Conservation (phyloP, 2,888 invertebrate genomes). For the Xestoiulus laeticollis region DNA sequence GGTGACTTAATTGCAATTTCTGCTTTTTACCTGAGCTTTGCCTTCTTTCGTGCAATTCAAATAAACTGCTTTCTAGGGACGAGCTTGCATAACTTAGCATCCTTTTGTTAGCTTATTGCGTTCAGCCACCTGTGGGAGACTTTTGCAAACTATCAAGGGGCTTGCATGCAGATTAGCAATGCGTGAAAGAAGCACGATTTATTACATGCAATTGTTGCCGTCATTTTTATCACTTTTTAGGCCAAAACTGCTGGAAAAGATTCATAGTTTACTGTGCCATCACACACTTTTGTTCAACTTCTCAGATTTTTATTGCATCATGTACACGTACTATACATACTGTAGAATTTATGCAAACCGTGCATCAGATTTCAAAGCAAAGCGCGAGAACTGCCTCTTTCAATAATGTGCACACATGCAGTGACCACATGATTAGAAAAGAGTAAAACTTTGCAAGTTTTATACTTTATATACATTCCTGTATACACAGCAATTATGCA, state of each 20-base stretch:
- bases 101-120: conserved; percentile 4
- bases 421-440: too few relatives aligned
- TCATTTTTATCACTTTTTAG: conserved; percentile 14
- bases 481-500: too few relatives aligned
- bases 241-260: not conserved
- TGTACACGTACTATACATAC: not conserved
- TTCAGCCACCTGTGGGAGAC: conserved; percentile 28
- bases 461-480: too few relatives aligned
- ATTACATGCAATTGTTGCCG: conserved; percentile 6
- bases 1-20: conserved; percentile 25
- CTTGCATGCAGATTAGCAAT: conserved; percentile 21
- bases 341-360: not conserved
- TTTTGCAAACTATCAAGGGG: conserved; percentile 29
- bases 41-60: conserved; percentile 33
- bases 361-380: not conserved
- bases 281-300: not conserved
- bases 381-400: too few relatives aligned
- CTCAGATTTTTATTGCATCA: not conserved
- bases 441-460: too few relatives aligned
- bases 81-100: conserved; percentile 21
- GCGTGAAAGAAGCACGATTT: conserved; percentile 22
- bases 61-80: conserved; percentile 34
- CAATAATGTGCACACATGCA: too few relatives aligned
- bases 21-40: conserved; percentile 34
- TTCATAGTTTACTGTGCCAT: not conserved